phyloP scores from a whole-genome alignment of 1,140 invertebrate genomes.

The Arion vulgaris region DNA sequence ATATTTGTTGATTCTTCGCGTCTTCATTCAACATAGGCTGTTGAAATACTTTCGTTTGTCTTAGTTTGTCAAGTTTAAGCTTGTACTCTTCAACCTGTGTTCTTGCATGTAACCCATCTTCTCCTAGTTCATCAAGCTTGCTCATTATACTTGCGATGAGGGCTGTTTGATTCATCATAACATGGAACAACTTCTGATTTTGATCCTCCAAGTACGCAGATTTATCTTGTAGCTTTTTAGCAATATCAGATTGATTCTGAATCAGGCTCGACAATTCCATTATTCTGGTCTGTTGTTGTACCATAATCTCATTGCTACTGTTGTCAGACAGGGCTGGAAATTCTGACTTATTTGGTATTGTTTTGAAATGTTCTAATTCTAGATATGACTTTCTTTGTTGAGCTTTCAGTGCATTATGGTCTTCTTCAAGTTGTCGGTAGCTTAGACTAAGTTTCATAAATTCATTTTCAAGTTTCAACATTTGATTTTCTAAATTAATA shows the following conservation, averaged over 20 bases:
- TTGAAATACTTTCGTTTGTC: background rate
- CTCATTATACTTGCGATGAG: slow-evolving; percentile 58
- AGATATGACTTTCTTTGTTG: slow-evolving; percentile 45
- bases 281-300: slow-evolving; percentile 57
- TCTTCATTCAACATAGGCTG: background rate
- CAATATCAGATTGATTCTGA: slow-evolving; percentile 52
- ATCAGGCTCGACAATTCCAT: slow-evolving; percentile 51
- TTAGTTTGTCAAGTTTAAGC: background rate
- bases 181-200: slow-evolving; percentile 58
- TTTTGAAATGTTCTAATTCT: slow-evolving; percentile 11
- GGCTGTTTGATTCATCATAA: slow-evolving; percentile 63
- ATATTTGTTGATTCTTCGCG: background rate
- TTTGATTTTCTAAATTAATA: slow-evolving; percentile 62
- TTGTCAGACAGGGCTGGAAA: slow-evolving; percentile 29
- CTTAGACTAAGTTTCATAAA: slow-evolving; percentile 63
- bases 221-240: slow-evolving; percentile 50
- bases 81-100: slow-evolving; percentile 40
- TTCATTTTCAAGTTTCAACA: slow-evolving; percentile 66
- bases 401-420: slow-evolving; percentile 54
- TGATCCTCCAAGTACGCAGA: slow-evolving; percentile 58
- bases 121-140: slow-evolving; percentile 57
- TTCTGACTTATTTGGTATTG: slow-evolving; percentile 2
- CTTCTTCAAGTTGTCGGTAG: slow-evolving; percentile 49
- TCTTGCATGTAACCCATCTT: slow-evolving; percentile 46
- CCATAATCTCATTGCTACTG: slow-evolving; percentile 48